Conservation (phyloP, 1,140 invertebrate species). For the Popillia japonica region DNA sequence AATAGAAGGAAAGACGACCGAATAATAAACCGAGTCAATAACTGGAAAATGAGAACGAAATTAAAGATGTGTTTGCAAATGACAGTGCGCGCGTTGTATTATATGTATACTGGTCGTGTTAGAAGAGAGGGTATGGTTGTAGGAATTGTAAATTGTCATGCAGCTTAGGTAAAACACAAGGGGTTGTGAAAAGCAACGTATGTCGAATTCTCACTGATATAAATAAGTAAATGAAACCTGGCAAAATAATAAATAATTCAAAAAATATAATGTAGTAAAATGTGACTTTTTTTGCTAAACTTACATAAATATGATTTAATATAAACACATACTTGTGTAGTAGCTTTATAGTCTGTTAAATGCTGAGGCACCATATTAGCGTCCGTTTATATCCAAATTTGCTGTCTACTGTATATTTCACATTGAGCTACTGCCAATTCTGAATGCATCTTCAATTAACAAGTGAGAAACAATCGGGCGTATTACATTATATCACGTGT, state of each 20-base stretch:
- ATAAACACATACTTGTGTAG: too few relatives aligned
- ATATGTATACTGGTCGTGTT: not conserved
- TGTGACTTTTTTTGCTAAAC: too few relatives aligned
- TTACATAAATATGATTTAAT: too few relatives aligned
- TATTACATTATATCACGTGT: too few relatives aligned
- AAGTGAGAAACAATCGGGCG: too few relatives aligned
- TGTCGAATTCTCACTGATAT: not conserved
- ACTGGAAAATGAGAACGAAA: conserved; percentile 36
- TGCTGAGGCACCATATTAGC: too few relatives aligned
- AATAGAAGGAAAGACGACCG: conserved; percentile 34
- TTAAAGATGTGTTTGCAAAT: conserved; percentile 38
- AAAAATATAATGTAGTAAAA: too few relatives aligned
- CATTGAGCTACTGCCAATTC: too few relatives aligned
- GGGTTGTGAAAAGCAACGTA: not conserved
- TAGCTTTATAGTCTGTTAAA: too few relatives aligned
- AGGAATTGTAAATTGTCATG: not conserved
- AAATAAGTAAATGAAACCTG: not conserved
- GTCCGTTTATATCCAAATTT: too few relatives aligned
- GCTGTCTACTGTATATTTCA: too few relatives aligned
- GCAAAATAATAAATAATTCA: not conserved
- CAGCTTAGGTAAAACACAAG: not conserved
- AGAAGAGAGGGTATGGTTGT: not conserved
- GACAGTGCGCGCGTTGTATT: conserved; percentile 14
- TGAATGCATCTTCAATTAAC: too few relatives aligned
- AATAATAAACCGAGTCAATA: conserved; percentile 36